These are phyloP conservation scores for Malurus melanocephalus DNA, from an alignment of 2,113 vertebrate species.

Conservation along the genomic window DNA sequence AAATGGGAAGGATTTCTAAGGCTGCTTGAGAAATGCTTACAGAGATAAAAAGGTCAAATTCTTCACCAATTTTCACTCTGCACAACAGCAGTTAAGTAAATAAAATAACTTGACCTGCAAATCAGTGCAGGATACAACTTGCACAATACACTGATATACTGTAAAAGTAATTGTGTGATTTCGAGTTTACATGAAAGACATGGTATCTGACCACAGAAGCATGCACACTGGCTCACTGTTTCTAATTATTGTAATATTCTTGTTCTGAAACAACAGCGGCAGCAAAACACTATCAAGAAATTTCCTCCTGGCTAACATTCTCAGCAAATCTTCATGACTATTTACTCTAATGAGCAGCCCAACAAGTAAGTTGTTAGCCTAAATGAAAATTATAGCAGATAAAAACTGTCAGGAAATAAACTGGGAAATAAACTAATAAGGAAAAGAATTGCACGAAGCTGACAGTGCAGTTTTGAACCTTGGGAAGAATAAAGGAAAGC, in stretches of 20 bases:
- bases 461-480: not conserved
- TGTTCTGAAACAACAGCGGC: not conserved
- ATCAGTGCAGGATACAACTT: not conserved
- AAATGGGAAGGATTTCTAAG: not conserved
- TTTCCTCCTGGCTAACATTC: constrained; percentile 12
- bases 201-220: not conserved
- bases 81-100: not conserved
- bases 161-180: not conserved
- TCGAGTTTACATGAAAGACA: constrained; percentile 1
- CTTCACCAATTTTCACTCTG: not conserved
- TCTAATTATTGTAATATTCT: constrained; percentile 36
- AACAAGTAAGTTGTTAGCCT: constrained; percentile 31
- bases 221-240: not conserved
- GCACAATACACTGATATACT: not conserved
- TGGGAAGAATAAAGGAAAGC: not conserved
- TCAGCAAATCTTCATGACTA: not conserved
- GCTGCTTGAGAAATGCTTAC: not conserved
- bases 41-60: constrained; percentile 24
- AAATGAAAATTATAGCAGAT: constrained; percentile 29
- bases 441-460: constrained; percentile 4
- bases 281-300: constrained; percentile 10
- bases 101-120: not conserved
- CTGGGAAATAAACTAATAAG: constrained; percentile 35
- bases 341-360: constrained; percentile 45
- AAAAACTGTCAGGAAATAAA: not conserved